Evolutionary conservation across 2,113 vertebrate genomes (phyloP).

Genomic region (Eubucco bourcierii): DNA sequence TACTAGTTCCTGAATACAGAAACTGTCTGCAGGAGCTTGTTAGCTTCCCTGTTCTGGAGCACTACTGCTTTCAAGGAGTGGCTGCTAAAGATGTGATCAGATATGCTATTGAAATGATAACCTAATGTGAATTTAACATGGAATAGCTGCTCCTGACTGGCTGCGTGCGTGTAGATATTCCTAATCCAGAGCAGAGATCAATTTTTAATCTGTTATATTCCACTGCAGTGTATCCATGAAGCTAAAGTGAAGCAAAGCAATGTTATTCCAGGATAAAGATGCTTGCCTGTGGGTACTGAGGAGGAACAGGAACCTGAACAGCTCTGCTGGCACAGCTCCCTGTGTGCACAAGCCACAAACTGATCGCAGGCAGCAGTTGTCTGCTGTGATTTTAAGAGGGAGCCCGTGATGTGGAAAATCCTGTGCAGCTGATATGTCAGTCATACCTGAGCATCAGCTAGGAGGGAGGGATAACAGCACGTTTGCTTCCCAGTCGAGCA

Average conservation of each 20-base stretch:
- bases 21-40: not conserved
- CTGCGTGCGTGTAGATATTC: not conserved
- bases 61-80: not conserved
- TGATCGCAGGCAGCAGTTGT: not conserved
- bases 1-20: slow-evolving; percentile 13
- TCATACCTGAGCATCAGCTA: slow-evolving; percentile 28
- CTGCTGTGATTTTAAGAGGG: slow-evolving; percentile 9
- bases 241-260: slow-evolving; percentile 2
- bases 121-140: not conserved
- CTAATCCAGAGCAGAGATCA: not conserved
- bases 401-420: slow-evolving; percentile 50
- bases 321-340: not conserved
- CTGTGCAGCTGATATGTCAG: slow-evolving; percentile 35
- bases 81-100: not conserved
- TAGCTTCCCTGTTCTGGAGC: not conserved
- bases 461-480: slow-evolving; percentile 7
- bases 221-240: not conserved
- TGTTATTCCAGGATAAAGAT: not conserved
- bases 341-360: not conserved
- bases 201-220: slow-evolving; percentile 3
- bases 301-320: not conserved
- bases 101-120: not conserved
- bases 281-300: not conserved
- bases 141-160: not conserved
- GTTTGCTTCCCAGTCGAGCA: not conserved